phyloP scores from a whole-genome alignment of 2,113 vertebrate genomes.

The Caloenas nicobarica region DNA sequence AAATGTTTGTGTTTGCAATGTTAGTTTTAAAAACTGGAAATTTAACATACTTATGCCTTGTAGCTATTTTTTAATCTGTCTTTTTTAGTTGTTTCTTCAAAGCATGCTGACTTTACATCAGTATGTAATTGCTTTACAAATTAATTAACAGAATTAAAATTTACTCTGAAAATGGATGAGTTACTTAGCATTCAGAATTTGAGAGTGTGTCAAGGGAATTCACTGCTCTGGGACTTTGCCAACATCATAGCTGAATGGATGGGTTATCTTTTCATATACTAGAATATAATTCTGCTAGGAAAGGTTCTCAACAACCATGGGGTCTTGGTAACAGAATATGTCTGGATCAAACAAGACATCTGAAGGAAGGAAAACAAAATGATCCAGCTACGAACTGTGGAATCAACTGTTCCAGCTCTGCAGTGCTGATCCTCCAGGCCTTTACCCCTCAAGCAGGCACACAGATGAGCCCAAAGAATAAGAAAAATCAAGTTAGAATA shows the following conservation, averaged over 20 bases:
- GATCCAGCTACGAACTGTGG: background rate
- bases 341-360: background rate
- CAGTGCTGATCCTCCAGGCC: fast-evolving
- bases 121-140: constrained; percentile 6
- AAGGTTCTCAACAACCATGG: background rate
- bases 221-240: background rate
- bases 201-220: background rate
- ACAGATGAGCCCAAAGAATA: background rate
- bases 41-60: background rate
- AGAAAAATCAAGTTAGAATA: background rate
- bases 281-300: background rate
- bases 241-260: background rate
- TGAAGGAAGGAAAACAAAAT: background rate
- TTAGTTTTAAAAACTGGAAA: background rate
- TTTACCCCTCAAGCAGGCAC: background rate
- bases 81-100: background rate
- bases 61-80: background rate
- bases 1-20: background rate
- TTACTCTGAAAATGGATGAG: background rate
- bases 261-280: background rate
- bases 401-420: background rate
- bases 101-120: background rate
- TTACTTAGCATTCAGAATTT: background rate
- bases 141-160: constrained; percentile 21
- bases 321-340: background rate